Evolutionary conservation across 2,113 vertebrate genomes (phyloP), one percentile per base, ranked within the genome.

Genomic region (Thermophis baileyi): DNA sequence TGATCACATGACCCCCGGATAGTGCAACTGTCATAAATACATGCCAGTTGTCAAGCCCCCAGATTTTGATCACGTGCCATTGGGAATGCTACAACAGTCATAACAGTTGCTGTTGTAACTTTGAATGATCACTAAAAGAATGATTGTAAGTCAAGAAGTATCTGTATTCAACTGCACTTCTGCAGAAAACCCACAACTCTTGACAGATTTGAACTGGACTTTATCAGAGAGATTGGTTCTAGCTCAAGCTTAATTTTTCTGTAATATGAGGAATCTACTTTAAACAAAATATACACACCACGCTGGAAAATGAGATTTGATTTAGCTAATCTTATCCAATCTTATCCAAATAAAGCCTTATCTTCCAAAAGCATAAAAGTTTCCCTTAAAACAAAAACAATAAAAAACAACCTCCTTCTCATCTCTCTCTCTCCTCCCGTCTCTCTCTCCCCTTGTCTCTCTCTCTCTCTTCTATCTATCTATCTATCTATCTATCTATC

Each of bases 251-350:
- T 30, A 86, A 20, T 49, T 60, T 60, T 53, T 96, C 96, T 85
- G 85, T 85, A 92, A 93, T 94, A 35, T 57, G 24, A 95, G 69
- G 88, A 91, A 44, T 94, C 96, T 3, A 89, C 94, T 60, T 89
- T 9, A 93, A 89, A 24, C 63, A 91, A 57, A 57, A 93, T 93
- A 24, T 85, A 87, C 90, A 7, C 55, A 47, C 20, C 57, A n/a
- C 91, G 46, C 94, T 91, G 47, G 2, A 85, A 94, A 97, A 94
- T 91, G 95, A 96, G 18, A 9, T 85, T 89, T 25, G 90, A 40
- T 74, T 92, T 87, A 63, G 92, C 92, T 92, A 89, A 94, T 92
- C 20, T 2, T 40, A 93, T 47, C 46, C 46, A 47, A 47, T 47
- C 46, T 47, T 47, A 47, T 25, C 18, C 93, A 30, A 92, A 94